Evolutionary conservation across 1,140 invertebrate genomes (phyloP).

Genomic region (Polypedilum pembai): DNA sequence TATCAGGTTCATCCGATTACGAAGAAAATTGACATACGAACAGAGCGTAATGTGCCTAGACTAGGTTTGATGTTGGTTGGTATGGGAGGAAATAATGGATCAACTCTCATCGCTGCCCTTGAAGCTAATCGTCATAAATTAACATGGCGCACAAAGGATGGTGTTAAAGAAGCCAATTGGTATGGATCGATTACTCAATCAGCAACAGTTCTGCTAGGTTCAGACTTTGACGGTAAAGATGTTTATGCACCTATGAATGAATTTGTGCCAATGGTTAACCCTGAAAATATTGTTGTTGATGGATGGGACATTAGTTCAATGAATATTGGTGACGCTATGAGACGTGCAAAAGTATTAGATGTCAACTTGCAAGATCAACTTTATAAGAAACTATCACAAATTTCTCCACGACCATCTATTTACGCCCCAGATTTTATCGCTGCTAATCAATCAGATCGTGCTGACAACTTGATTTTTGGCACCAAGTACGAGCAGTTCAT

Average conservation of each 20-base stretch:
- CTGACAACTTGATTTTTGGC: constrained; percentile 73
- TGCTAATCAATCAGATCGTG: constrained; percentile 83
- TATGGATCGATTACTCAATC: constrained; percentile 85
- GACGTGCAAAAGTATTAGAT: constrained; percentile 68
- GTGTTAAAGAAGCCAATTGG: constrained; percentile 74
- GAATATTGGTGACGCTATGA: constrained; percentile 80
- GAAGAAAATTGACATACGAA: constrained; percentile 56
- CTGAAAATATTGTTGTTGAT: constrained; percentile 80
- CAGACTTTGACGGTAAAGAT: constrained; percentile 57
- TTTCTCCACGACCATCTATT: constrained; percentile 77
- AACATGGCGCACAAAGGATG: constrained; percentile 77
- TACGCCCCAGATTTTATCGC: constrained; percentile 91
- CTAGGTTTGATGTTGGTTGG: constrained; percentile 89
- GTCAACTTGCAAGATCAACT: constrained; percentile 65
- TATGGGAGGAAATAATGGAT: constrained; percentile 92
- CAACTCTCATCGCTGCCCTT: constrained; percentile 84
- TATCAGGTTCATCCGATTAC: constrained; percentile 51
- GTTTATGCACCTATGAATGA: constrained; percentile 73
- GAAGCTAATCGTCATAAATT: constrained; percentile 78
- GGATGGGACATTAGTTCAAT: constrained; percentile 91
- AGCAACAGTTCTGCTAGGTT: constrained; percentile 76
- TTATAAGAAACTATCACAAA: constrained; percentile 57
- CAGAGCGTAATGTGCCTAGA: constrained; percentile 60
- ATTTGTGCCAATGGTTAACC: constrained; percentile 83
- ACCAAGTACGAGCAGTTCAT: constrained; percentile 64